Evolutionary conservation across 1,140 invertebrate genomes (phyloP).

Genomic region (Dryas iulia): DNA sequence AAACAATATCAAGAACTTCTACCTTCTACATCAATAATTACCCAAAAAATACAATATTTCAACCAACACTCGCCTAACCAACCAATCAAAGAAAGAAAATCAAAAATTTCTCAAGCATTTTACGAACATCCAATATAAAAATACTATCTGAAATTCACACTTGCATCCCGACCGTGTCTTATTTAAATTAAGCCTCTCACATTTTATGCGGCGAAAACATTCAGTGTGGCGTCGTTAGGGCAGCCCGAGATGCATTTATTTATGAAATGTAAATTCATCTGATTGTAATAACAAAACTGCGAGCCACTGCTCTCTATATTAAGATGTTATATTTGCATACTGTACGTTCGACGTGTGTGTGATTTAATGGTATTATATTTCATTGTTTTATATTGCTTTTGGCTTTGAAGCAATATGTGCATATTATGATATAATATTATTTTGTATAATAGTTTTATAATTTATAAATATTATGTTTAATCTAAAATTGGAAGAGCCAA

Average conservation of each 20-base stretch:
- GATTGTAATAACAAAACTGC: conserved; percentile 79
- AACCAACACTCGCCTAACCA: background rate
- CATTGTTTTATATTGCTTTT: background rate
- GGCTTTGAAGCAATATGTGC: background rate
- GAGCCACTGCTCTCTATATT: conserved; percentile 74
- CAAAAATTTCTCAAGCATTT: conserved; percentile 15
- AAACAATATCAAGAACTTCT: no score
- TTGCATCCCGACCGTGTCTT: conserved; percentile 30
- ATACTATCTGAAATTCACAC: conserved; percentile 27
- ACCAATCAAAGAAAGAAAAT: background rate
- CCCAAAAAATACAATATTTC: background rate
- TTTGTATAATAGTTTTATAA: no score
- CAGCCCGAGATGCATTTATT: conserved; percentile 74
- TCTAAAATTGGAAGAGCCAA: no score
- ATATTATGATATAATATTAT: no score
- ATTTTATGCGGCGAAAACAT: conserved; percentile 60
- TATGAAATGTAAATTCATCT: conserved; percentile 79
- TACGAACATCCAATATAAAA: conserved; percentile 8
- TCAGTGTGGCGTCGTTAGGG: conserved; percentile 64
- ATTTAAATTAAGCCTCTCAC: conserved; percentile 69
- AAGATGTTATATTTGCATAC: conserved; percentile 78
- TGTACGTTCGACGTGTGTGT: conserved; percentile 56
- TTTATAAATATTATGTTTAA: no score
- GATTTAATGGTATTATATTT: conserved; percentile 43
- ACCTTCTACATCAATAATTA: no score